These are phyloP conservation scores for Diplodus sargus DNA, from an alignment of 2,797 vertebrate species.

Conservation along the genomic window DNA sequence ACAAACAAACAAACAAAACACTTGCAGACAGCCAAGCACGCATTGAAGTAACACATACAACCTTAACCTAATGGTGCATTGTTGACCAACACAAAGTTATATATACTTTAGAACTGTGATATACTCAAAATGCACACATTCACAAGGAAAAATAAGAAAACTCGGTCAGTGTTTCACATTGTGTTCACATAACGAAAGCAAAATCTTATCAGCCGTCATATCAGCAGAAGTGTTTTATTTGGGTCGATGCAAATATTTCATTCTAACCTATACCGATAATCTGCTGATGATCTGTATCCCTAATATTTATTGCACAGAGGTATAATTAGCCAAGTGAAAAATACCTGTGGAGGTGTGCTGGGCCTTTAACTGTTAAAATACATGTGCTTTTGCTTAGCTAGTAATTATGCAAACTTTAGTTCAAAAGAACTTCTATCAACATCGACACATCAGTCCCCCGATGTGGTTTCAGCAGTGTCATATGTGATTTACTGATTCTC, in stretches of 20 bases:
- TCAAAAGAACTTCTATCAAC: neutral
- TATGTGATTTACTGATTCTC: conserved; percentile 3
- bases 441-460: neutral
- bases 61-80: neutral
- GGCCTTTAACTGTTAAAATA: neutral
- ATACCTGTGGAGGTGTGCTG: conserved; percentile 1
- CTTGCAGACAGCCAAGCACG: neutral
- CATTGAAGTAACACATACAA: neutral
- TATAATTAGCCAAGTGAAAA: conserved; percentile 17
- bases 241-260: too few relatives aligned
- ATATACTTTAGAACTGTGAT: neutral
- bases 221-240: too few relatives aligned
- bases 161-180: too few relatives aligned
- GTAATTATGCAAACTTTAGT: neutral
- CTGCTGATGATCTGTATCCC: too few relatives aligned
- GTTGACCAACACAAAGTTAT: neutral
- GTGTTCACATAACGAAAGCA: too few relatives aligned
- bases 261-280: too few relatives aligned
- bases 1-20: neutral
- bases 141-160: too few relatives aligned
- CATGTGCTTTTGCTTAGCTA: neutral
- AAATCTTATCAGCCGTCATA: too few relatives aligned
- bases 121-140: too few relatives aligned
- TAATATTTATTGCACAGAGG: neutral
- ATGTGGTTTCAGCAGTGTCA: neutral